Percentiles rank a stretch among this genome's conserved stretches.
These are phyloP conservation scores for Tursiops truncatus DNA, from an alignment of 2,113 vertebrate species.

Conservation along the genomic window DNA sequence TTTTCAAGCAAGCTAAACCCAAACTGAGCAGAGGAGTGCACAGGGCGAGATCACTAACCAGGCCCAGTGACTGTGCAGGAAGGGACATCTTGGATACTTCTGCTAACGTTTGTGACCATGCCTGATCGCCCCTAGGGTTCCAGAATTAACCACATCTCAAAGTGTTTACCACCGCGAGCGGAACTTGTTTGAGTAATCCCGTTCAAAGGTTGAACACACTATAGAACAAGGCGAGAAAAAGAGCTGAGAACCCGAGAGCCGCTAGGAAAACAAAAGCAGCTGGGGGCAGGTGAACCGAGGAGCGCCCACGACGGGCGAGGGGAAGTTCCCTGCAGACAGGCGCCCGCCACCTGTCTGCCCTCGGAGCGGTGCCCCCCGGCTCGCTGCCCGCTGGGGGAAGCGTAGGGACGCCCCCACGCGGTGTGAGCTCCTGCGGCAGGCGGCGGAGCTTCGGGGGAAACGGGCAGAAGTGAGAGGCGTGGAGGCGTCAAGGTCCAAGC, in stretches of 20 bases:
- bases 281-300: not conserved
- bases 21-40: not conserved
- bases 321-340: not conserved
- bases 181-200: not conserved
- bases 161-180: not conserved
- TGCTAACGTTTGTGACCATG: not conserved
- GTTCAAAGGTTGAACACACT: not conserved
- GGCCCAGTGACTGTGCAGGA: not conserved
- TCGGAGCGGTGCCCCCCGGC: not conserved
- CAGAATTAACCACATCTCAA: not conserved
- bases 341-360: not conserved
- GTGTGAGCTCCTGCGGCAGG: fast-evolving
- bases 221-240: not conserved
- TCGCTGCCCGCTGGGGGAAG: not conserved
- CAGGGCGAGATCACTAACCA: not conserved
- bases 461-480: not conserved
- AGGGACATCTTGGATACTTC: not conserved
- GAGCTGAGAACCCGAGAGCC: not conserved
- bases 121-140: no score
- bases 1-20: not conserved
- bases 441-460: not conserved
- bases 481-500: not conserved
- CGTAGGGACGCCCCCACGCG: not conserved
- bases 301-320: not conserved
- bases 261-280: not conserved